Percentiles rank a stretch among this genome's conserved stretches.
phyloP scores from a whole-genome alignment of 2,113 vertebrate species.

The Eurystomus gularis region DNA sequence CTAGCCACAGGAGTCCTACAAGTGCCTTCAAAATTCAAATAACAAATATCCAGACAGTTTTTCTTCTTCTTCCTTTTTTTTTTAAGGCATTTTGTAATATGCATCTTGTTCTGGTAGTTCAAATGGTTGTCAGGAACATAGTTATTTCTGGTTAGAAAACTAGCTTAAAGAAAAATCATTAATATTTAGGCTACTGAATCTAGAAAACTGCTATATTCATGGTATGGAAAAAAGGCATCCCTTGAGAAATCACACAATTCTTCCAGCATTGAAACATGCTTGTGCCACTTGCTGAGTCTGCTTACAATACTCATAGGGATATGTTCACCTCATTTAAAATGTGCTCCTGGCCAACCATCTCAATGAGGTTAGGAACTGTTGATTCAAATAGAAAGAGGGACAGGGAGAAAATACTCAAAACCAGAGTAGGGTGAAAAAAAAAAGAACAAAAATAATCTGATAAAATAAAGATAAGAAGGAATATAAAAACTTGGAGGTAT shows the following conservation, averaged over 20 bases:
- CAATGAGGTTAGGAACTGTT: not conserved
- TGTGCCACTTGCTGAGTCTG: not conserved
- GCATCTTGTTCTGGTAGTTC: not conserved
- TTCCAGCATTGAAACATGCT: not conserved
- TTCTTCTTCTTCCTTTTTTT: not conserved
- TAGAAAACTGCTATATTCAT: not conserved
- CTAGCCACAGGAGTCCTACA: not conserved
- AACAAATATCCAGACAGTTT: not conserved
- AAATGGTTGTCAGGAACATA: not conserved
- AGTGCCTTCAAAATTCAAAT: not conserved
- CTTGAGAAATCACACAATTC: not conserved
- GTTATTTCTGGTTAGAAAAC: not conserved
- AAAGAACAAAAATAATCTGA: not conserved
- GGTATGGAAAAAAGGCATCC: not conserved
- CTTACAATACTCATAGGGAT: not conserved
- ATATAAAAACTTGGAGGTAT: not conserved
- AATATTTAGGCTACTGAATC: not conserved
- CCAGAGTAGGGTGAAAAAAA: not conserved
- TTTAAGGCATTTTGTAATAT: not conserved
- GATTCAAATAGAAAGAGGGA: not conserved
- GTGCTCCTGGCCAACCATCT: not conserved
- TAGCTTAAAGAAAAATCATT: not conserved
- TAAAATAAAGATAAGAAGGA: not conserved
- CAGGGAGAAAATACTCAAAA: not conserved
- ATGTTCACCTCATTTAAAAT: not conserved